Evolutionary conservation across 2,113 vertebrate species (phyloP).

Genomic region (Buteo buteo): DNA sequence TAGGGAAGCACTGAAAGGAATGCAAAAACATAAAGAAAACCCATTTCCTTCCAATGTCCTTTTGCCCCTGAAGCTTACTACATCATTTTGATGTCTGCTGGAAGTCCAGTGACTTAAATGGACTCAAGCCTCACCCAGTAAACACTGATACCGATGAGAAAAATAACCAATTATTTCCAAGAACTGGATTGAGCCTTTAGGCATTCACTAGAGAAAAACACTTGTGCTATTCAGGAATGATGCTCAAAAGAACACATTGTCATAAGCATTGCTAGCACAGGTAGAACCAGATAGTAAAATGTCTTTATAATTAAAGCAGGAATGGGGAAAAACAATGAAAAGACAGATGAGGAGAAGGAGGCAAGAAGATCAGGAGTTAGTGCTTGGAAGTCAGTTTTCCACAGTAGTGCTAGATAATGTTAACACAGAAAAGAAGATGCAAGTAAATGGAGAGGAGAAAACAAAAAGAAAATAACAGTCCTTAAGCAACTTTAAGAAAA

Average conservation of each 20-base stretch:
- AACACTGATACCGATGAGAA: neutral
- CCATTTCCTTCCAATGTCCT: neutral
- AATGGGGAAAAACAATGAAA: neutral
- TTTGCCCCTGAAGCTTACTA: neutral
- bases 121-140: neutral
- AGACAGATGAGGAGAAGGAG: neutral
- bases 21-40: neutral
- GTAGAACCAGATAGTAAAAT: neutral
- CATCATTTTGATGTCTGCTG: neutral
- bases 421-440: neutral
- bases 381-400: neutral
- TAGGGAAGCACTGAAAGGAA: neutral
- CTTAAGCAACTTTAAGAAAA: neutral
- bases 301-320: neutral
- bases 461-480: neutral
- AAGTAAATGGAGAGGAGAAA: neutral
- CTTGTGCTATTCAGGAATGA: neutral
- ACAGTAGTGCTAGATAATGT: neutral
- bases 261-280: neutral
- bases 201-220: neutral
- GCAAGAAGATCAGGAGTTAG: neutral
- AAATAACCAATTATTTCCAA: neutral
- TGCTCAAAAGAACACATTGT: neutral
- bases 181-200: neutral
- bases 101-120: neutral